Evolutionary conservation across 1,140 invertebrate genomes (phyloP), one percentile per base, ranked within the genome.

Genomic region (Danaus plexippus): DNA sequence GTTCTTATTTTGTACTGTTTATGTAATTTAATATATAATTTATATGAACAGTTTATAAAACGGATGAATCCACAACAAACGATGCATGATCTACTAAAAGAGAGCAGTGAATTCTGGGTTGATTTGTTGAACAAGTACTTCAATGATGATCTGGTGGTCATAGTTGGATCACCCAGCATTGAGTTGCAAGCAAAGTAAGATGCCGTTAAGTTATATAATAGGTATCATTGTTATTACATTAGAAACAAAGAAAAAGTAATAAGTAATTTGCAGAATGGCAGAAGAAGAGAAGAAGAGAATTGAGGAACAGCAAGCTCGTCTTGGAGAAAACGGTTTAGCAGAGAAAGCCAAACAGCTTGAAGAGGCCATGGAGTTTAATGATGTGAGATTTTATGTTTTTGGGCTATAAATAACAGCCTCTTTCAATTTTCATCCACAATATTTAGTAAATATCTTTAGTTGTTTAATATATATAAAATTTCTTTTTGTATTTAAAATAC

Each of bases 361-460:
- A 47, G 87, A 91, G 46, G 94, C 95, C 1, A 91, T 94, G 60
- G 87, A 90, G 54, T 89, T 90, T 62, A 97, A 96, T 87, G 93
- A 95, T 75, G 92, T 94, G 85, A 22, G 11, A n/a, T 11, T 12
- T 52, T 9, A 32, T 32, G 22, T 32, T 32, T 32, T 32, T 32
- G 5, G 22, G 2, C 4, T 5, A 32, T 32, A 32, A 32, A 4
- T 32, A 32, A 1, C 3, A 1, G 15, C 15, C 15, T 15, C 15
- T 32, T 32, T 32, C 22, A 32, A 32, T 32, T 32, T 32, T 8
- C 22, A 32, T 32, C 22, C 22, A 32, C 22, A 32, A 32, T 32
- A 32, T 2, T 32, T 32, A 32, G 0, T 4, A 32, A 32, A 32
- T 15, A 32, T 3, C 5, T 0, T 32, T 32, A 32, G 22, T 32